Evolutionary conservation across 2,888 invertebrate genomes (phyloP), one percentile per base, ranked within the genome.

Genomic region (Cosmia pyralina): DNA sequence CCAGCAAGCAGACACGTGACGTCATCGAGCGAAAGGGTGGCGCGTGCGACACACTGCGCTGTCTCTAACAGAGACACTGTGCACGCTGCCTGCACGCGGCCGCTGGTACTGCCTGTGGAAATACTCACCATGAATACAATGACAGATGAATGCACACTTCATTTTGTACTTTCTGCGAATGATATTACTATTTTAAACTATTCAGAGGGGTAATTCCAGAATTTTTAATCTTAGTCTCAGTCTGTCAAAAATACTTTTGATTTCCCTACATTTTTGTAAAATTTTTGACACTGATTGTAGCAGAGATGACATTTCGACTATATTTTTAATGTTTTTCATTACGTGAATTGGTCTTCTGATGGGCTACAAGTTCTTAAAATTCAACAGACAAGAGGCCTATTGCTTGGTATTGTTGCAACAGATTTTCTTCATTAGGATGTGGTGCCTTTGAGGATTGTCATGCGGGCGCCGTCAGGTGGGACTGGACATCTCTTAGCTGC

Each of bases 1-100:
- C 98, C 98, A 19, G 97, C 96, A 64, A 98, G 95, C 85, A 99
- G 96, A 57, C 98, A 97, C 73, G 97, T 96, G 67, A 99, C 97
- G 94, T 99, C 99, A 6, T 97, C 97, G 15, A 96, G 93, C 15
- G 97, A 94, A 63, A 94, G 86, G 0, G 98, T 97, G 28, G 94
- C 96, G 0, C 98, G 98, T 78, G 98, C 98, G 63, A 97, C 97
- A 82, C 98, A 97, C 60, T 96, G 96, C 6, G 98, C 98, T 8
- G 98, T 97, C 89, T 98, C 98, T 76, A 98, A 93, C 70, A 99
- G 95, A n/a, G 98, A 98, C 50, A 97, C 97, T 38, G 97, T 97
- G 52, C 98, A 98, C 88, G 98, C 97, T 11, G 98, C 97, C 92
- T 98, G 98, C 46, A 98, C 96, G 72, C 97, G 96, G 0, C 98